Evolutionary conservation across 30 jellyfish, hydroid and myxozoan species (phyloP).

Genomic region (Chrysaora quinquecirrha): DNA sequence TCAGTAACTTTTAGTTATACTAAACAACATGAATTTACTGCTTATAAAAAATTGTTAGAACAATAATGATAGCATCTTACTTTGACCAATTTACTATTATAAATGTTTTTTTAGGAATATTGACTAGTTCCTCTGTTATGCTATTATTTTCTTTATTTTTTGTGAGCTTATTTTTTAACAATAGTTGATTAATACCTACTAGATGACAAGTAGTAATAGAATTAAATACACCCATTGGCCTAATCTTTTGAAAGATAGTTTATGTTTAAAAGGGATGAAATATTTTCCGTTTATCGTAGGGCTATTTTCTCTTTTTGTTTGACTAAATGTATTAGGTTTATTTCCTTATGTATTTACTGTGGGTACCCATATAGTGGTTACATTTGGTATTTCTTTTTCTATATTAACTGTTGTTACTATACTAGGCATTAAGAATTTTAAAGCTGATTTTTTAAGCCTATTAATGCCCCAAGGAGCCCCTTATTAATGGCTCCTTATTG

Average conservation of each 20-base stretch:
- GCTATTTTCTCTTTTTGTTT: neutral
- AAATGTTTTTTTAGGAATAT: neutral
- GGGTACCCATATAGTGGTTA: conserved; percentile 32
- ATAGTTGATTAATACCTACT: conserved; percentile 5
- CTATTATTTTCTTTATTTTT: neutral
- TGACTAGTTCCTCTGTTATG: conserved; percentile 14
- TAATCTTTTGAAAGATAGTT: neutral
- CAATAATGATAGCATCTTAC: conserved; percentile 10
- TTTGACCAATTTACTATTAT: conserved; percentile 45
- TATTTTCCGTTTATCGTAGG: neutral
- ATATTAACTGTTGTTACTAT: conserved; percentile 13
- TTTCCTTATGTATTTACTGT: conserved; percentile 54
- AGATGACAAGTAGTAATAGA: conserved; percentile 35
- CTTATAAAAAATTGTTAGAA: neutral
- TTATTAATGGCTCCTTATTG: no score
- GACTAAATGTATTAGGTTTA: conserved; percentile 29
- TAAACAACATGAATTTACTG: neutral
- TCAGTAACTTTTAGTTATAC: neutral
- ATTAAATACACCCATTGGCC: conserved; percentile 2
- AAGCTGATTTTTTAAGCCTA: conserved; percentile 12
- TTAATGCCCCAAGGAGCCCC: conserved; percentile 73
- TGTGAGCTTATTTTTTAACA: neutral
- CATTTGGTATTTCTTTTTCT: conserved; percentile 32
- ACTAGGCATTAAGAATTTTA: neutral
- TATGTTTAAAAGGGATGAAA: neutral